These are phyloP conservation scores for human (Homo sapiens) DNA, from an alignment of 2,113 vertebrate genomes.

Conservation along the genomic window DNA sequence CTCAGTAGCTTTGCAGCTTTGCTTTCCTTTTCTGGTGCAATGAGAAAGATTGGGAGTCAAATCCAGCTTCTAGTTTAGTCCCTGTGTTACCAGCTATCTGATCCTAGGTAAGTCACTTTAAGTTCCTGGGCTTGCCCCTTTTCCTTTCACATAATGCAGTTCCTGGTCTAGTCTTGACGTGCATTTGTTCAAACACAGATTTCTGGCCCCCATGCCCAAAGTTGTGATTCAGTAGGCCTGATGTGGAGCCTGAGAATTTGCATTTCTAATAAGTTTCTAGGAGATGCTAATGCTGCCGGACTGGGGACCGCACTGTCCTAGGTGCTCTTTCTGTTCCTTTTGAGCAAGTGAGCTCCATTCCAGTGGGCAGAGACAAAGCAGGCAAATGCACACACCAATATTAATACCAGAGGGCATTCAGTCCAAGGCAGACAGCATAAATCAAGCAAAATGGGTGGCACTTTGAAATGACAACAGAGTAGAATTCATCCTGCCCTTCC, in stretches of 20 bases:
- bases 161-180: not conserved
- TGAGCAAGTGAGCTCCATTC: not conserved
- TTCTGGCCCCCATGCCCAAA: not conserved
- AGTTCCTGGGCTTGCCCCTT: not conserved
- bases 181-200: not conserved
- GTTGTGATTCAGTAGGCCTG: not conserved
- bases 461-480: not conserved
- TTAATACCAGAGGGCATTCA: not conserved
- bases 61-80: not conserved
- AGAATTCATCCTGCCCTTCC: not conserved
- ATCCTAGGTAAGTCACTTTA: not conserved
- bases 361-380: rapidly evolving
- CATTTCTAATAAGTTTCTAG: not conserved
- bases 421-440: not conserved
- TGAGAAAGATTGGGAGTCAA: not conserved
- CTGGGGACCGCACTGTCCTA: not conserved
- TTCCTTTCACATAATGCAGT: not conserved
- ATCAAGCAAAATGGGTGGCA: not conserved
- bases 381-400: not conserved
- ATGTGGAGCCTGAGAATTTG: not conserved
- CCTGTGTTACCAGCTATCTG: not conserved
- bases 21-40: not conserved
- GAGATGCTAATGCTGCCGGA: not conserved
- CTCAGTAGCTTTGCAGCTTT: rapidly evolving
- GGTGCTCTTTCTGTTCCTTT: not conserved